Evolutionary conservation across 2,888 invertebrate genomes (phyloP).

Genomic region (Argynnis bischoffii): DNA sequence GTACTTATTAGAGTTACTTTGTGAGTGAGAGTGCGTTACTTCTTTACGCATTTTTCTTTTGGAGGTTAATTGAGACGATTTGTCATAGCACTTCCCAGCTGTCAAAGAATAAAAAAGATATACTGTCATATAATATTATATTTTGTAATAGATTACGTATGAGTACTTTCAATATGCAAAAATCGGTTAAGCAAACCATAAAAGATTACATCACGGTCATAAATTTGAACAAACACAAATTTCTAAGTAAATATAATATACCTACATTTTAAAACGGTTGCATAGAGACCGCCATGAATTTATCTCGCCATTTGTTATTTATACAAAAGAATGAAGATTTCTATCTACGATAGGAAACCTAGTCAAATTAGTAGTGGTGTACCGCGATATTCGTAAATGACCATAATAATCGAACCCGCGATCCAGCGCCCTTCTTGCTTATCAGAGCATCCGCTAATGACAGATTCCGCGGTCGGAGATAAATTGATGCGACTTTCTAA

Average conservation of each 20-base stretch:
- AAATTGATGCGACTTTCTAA: slow-evolving; percentile 39
- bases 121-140: neutral
- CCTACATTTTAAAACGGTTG: neutral
- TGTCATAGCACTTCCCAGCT: neutral
- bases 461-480: slow-evolving; percentile 36
- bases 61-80: neutral
- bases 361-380: slow-evolving; percentile 35
- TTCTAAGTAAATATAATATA: slow-evolving; percentile 9
- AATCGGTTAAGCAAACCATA: neutral
- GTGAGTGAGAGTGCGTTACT: too few relatives aligned
- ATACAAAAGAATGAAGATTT: slow-evolving; percentile 25
- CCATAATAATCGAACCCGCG: slow-evolving; percentile 41
- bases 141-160: slow-evolving; percentile 4
- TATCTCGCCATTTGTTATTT: slow-evolving; percentile 3
- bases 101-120: neutral
- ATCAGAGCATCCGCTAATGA: slow-evolving; percentile 47
- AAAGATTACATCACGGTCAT: slow-evolving; percentile 1
- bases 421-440: slow-evolving; percentile 46
- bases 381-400: slow-evolving; percentile 45
- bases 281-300: neutral
- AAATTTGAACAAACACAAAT: slow-evolving; percentile 2
- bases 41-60: too few relatives aligned
- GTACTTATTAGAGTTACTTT: too few relatives aligned
- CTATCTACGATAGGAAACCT: slow-evolving; percentile 10
- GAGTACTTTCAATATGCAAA: slow-evolving; percentile 2